Evolutionary conservation across 2,888 invertebrate genomes (phyloP).

Genomic region (Sabatieria punctata): DNA sequence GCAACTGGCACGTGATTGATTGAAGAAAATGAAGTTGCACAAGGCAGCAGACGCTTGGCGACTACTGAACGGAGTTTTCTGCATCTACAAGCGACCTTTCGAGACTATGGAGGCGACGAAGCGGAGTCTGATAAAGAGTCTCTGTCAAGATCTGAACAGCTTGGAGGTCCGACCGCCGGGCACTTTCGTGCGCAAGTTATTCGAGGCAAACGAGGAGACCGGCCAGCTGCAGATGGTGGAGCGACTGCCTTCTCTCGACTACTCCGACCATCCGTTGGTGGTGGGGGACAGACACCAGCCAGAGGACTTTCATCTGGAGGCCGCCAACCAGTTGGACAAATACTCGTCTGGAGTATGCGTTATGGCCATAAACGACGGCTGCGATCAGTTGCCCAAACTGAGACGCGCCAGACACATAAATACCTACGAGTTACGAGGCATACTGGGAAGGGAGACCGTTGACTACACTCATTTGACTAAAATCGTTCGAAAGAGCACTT

Average conservation of each 20-base stretch:
- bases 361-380: constrained; percentile 53
- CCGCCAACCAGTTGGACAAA: constrained; percentile 45
- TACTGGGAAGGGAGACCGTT: constrained; percentile 57
- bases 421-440: constrained; percentile 51
- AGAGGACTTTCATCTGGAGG: constrained; percentile 47
- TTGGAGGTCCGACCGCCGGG: constrained; percentile 47
- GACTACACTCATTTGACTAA: constrained; percentile 53
- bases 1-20: too few relatives aligned
- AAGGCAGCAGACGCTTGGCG: constrained; percentile 42
- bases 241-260: constrained; percentile 1
- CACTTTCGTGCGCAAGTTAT: too few relatives aligned
- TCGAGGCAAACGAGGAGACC: too few relatives aligned
- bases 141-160: constrained; percentile 49
- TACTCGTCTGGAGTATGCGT: constrained; percentile 59
- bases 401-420: constrained; percentile 42
- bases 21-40: too few relatives aligned
- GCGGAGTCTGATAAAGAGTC: constrained; percentile 1
- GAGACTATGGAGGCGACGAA: constrained; percentile 30
- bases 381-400: constrained; percentile 42
- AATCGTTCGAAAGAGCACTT: constrained; percentile 51
- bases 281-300: constrained; percentile 56
- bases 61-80: constrained; percentile 53
- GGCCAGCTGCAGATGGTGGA: constrained; percentile 3
- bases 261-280: constrained; percentile 53
- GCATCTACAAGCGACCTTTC: constrained; percentile 58